Evolutionary conservation across 37 sponge, comb jelly and placozoan species (phyloP).

Genomic region (Eunapius fragilis): DNA sequence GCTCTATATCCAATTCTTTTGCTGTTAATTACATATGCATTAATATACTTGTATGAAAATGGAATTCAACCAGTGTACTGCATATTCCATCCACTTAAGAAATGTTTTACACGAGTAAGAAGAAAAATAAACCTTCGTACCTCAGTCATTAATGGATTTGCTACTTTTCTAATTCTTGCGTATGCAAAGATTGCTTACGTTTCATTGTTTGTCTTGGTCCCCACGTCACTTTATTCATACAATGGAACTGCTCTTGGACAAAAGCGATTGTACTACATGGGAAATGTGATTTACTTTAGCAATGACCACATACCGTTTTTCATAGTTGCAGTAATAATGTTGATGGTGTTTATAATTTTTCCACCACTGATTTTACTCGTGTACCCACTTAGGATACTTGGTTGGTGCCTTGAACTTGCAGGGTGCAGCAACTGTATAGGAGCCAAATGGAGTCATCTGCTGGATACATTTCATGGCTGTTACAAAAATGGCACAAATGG

Average conservation of each 20-base stretch:
- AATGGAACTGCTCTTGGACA: no score
- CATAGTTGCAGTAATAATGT: background rate
- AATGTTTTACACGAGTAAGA: no score
- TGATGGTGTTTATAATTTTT: background rate
- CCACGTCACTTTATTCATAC: background rate
- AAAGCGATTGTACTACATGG: background rate
- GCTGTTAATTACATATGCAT: background rate
- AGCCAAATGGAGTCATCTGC: slow-evolving; percentile 8
- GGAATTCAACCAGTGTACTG: no score
- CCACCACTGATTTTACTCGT: slow-evolving; percentile 19
- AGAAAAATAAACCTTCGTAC: slow-evolving; percentile 1
- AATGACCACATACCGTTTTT: slow-evolving; percentile 9
- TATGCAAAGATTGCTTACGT: slow-evolving; percentile 27
- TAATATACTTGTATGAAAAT: no score
- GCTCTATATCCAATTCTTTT: slow-evolving; percentile 18
- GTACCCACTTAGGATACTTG: slow-evolving; percentile 21
- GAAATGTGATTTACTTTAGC: slow-evolving; percentile 6
- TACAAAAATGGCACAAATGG: slow-evolving; percentile 53
- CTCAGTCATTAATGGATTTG: slow-evolving; percentile 43
- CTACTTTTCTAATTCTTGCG: slow-evolving; percentile 44
- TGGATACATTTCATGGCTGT: slow-evolving; percentile 37
- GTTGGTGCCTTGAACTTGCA: background rate
- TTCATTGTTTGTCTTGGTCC: slow-evolving; percentile 21
- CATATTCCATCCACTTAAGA: no score
- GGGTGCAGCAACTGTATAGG: background rate